A percentile compares a stretch with the other conserved stretches of the same genome.
These are phyloP conservation scores for Mormyrus hasselquistii DNA, from an alignment of 2,797 vertebrate species.

Conservation along the genomic window DNA sequence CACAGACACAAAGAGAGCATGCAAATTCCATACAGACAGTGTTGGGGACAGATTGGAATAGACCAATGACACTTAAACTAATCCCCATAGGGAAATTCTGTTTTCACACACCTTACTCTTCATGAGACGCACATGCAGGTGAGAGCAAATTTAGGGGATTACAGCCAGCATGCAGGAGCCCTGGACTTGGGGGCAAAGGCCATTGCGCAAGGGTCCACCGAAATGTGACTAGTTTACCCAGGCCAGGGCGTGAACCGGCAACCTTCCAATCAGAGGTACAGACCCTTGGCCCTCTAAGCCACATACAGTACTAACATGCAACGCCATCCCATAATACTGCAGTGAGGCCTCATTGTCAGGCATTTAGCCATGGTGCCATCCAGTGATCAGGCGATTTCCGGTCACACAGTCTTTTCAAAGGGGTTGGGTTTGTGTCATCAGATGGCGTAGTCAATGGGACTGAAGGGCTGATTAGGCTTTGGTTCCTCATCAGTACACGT, in stretches of 20 bases:
- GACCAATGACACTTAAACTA: background rate
- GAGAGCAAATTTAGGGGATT: background rate
- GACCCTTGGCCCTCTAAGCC: background rate
- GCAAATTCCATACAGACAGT: background rate
- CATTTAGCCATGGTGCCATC: background rate
- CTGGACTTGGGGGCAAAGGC: background rate
- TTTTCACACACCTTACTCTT: background rate
- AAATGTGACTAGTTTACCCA: background rate
- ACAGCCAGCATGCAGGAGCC: background rate
- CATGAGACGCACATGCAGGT: background rate
- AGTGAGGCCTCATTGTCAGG: background rate
- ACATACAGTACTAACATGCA: background rate
- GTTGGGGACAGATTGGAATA: background rate
- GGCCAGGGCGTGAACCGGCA: background rate
- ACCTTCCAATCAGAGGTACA: background rate
- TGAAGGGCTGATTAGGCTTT: slow-evolving; percentile 13
- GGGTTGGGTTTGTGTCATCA: slow-evolving; percentile 14
- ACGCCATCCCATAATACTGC: background rate
- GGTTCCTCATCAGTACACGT: slow-evolving; percentile 6
- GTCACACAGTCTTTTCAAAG: background rate
- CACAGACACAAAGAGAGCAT: background rate
- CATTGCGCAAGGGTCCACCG: background rate
- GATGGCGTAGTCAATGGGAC: slow-evolving; percentile 16
- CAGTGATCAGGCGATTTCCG: background rate
- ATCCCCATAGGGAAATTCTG: background rate